Base-by-base conservation (phyloP, 2,888 invertebrate species). In the Drosophila fungiperda region DNA sequence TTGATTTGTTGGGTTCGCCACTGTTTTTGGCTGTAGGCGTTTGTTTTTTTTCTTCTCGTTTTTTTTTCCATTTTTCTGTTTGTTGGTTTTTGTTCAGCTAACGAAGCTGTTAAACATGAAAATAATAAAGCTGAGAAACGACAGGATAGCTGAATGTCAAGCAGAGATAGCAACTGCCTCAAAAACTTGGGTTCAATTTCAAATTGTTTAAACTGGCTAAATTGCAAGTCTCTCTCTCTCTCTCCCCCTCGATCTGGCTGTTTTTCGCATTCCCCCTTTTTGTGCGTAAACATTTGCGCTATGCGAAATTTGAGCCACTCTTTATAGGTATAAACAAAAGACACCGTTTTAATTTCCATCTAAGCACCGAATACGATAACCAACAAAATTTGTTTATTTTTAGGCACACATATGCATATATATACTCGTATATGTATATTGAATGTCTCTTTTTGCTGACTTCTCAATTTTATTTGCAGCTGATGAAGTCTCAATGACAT, bases 1-100 rank as follows among this genome's bases (percentile, higher is more conserved):
- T 48, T 78, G 85, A 82, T 87, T 89, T 80, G 78, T 73, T 66
- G 77, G 63, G 53, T 35, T 70, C 23, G 65, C 60, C 48, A 50
- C 67, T 55, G 52, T 49, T 64, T 32, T 54, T 45, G 52, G 77
- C 79, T 52, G n/a, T 36, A 60, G 82, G 82, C 82, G 61, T 4
- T 76, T 66, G 42, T 59, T 69, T 64, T 70, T 75, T 20, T 3
- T 20, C 29, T 29, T 29, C 29, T 29, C 29, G 29, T 20, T 12
- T 7, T 20, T 40, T 45, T 15, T 12, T 40, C 5, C 12, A 3
- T 12, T 45, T 45, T 12, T 7, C 7, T 45, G 2, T 45, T 45
- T 12, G 20, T 20, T 26, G 36, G 64, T 63, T 55, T 63, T 72
- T 66, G 67, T 69, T 68, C 66, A 55, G 66, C 61, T 84, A 83